A percentile compares a stretch with the other conserved stretches of the same genome.
phyloP scores from a whole-genome alignment of 2,113 vertebrate species.

The Heptranchias perlo region DNA sequence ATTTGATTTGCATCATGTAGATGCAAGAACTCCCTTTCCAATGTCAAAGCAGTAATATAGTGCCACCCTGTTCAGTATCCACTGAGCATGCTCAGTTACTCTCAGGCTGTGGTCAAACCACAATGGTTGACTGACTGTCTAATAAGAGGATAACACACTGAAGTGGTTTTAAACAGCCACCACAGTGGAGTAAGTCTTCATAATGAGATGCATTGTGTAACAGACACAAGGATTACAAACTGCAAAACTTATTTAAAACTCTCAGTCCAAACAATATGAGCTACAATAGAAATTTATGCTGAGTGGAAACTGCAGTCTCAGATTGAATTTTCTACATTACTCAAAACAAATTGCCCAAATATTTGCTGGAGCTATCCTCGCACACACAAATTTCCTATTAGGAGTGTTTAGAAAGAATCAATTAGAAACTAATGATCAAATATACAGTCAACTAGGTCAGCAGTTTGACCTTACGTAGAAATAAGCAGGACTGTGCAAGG shows the following conservation, averaged over 20 bases:
- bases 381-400: too few species aligned
- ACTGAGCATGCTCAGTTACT: background rate
- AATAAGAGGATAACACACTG: background rate
- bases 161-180: background rate
- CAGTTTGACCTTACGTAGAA: background rate
- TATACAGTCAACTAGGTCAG: background rate
- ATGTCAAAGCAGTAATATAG: background rate
- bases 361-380: background rate
- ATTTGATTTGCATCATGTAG: background rate
- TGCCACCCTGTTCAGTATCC: background rate
- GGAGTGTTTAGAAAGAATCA: background rate
- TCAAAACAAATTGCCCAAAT: background rate
- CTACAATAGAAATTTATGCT: background rate
- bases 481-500: background rate
- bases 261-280: background rate
- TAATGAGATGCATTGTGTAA: background rate
- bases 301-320: background rate
- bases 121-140: background rate
- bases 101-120: background rate
- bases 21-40: background rate
- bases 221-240: background rate
- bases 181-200: background rate
- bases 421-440: background rate
- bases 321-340: background rate
- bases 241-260: background rate